Evolutionary conservation across 2,797 vertebrate species (phyloP).

Genomic region (Catamblyrhynchus diadema): DNA sequence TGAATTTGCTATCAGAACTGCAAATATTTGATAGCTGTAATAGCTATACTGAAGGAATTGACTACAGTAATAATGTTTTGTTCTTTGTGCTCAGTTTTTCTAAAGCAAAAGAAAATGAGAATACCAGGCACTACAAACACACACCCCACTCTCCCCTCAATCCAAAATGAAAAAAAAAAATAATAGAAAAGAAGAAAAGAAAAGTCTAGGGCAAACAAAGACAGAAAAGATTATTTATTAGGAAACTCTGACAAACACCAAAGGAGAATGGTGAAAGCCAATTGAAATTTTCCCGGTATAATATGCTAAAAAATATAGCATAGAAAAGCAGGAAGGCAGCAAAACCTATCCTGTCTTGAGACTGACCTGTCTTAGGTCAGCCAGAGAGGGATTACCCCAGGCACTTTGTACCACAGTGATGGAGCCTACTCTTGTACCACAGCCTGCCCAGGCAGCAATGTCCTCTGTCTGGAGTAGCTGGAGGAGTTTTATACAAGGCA

Average conservation of each 20-base stretch:
- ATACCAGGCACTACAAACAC: background rate
- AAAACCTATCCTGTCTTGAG: background rate
- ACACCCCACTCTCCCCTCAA: accelerated
- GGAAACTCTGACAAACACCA: background rate
- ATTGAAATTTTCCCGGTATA: background rate
- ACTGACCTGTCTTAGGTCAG: background rate
- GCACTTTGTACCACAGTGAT: background rate
- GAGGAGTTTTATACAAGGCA: background rate
- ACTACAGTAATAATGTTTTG: background rate
- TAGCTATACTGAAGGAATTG: background rate
- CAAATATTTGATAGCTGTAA: slow-evolving; percentile 31
- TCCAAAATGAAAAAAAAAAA: background rate
- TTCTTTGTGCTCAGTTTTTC: background rate
- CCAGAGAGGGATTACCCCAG: background rate
- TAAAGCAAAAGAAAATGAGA: background rate
- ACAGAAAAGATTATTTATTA: background rate
- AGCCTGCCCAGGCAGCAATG: background rate
- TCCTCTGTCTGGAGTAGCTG: background rate
- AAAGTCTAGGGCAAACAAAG: background rate
- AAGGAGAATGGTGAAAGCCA: background rate
- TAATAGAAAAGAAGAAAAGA: accelerated
- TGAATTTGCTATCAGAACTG: slow-evolving; percentile 27
- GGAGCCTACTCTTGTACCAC: background rate
- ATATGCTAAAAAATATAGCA: background rate
- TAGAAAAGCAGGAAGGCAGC: background rate